phyloP scores from a whole-genome alignment of 1,140 invertebrate species.

The Tigriopus japonicus region DNA sequence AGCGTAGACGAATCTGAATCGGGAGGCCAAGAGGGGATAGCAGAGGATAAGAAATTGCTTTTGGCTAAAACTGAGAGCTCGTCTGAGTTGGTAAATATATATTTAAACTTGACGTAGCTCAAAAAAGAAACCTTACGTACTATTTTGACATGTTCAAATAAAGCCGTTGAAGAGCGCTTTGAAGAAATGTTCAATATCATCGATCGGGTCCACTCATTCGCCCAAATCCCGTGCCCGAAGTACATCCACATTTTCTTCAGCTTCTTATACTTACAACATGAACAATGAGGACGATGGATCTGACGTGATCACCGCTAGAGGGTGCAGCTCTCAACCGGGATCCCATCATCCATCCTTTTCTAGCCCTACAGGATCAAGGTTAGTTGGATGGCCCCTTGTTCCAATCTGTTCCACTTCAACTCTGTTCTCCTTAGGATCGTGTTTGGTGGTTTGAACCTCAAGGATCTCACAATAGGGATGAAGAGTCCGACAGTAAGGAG shows the following conservation, averaged over 20 bases:
- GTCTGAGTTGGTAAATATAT: no score
- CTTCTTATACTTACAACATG: neutral
- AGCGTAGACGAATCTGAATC: no score
- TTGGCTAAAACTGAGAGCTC: no score
- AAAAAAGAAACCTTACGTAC: no score
- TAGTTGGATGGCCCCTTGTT: neutral
- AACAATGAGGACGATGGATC: slow-evolving; percentile 20
- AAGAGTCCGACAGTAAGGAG: slow-evolving; percentile 7
- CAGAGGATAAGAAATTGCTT: no score
- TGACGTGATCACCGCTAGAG: slow-evolving; percentile 19
- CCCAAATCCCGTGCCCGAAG: neutral
- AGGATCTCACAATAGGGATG: neutral
- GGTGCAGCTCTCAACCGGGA: slow-evolving; percentile 36
- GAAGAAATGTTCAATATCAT: no score
- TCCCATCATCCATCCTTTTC: slow-evolving; percentile 17
- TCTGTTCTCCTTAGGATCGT: neutral
- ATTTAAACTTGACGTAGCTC: no score
- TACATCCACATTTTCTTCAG: neutral
- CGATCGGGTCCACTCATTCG: no score
- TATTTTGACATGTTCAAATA: no score
- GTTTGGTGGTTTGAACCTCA: slow-evolving; percentile 7
- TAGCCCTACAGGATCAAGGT: neutral
- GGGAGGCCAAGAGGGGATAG: no score
- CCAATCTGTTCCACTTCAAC: neutral
- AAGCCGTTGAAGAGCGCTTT: no score